A percentile compares a stretch with the other conserved stretches of the same genome.
Evolutionary conservation across 2,113 vertebrate species (phyloP).

Genomic region (Ranitomeya variabilis): DNA sequence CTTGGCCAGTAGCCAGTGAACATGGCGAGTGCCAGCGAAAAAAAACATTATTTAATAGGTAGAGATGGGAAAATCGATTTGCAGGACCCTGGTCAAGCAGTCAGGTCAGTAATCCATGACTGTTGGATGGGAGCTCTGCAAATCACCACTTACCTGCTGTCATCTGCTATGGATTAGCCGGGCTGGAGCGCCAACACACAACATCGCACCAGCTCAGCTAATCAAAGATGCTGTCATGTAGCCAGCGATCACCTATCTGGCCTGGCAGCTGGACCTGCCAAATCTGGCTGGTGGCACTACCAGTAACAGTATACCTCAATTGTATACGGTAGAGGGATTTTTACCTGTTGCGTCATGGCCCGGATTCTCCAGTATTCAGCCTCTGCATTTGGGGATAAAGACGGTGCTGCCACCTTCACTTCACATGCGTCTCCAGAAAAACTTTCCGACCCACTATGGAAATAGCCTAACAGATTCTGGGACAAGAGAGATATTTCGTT

Average conservation of each 20-base stretch:
- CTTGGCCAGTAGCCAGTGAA: background rate
- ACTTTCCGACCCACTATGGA: constrained; percentile 90
- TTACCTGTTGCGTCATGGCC: constrained; percentile 97
- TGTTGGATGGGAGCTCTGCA: no score
- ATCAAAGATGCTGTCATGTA: no score
- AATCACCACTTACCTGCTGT: no score
- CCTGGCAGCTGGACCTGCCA: no score
- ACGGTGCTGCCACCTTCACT: constrained; percentile 94
- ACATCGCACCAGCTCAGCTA: no score
- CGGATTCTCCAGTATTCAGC: constrained; percentile 96
- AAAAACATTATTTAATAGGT: background rate
- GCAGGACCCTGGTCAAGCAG: no score
- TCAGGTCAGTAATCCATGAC: no score
- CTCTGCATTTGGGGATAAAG: constrained; percentile 87
- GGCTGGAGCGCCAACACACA: no score
- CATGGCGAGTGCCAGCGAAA: background rate
- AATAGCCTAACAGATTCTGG: constrained; percentile 93
- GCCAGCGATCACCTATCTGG: no score
- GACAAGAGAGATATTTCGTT: constrained; percentile 54
- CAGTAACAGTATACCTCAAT: background rate
- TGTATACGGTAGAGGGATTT: background rate
- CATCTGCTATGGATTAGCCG: no score
- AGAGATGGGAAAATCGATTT: background rate
- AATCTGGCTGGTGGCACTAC: no score
- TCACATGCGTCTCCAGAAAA: constrained; percentile 94